A percentile compares a stretch with the other conserved stretches of the same genome.
phyloP scores from a whole-genome alignment of 1,140 invertebrate species.

The Phymastichus coffea region DNA sequence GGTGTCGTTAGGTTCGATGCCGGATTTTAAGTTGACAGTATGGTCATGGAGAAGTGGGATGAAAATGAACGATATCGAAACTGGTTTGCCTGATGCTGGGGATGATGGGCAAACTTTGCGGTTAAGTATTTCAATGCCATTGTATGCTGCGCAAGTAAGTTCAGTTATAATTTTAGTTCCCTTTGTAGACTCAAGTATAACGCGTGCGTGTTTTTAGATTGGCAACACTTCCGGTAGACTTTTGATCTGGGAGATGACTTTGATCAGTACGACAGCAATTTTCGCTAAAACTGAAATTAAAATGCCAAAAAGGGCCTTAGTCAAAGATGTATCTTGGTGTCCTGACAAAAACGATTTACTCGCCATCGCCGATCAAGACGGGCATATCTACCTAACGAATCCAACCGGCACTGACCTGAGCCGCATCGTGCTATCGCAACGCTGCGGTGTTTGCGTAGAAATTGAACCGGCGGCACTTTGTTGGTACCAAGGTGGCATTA shows the following conservation, averaged over 20 bases:
- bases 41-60: constrained; percentile 53
- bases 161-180: too few relatives aligned
- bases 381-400: constrained; percentile 43
- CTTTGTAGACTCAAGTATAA: too few relatives aligned
- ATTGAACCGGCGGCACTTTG: constrained; percentile 35
- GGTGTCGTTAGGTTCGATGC: constrained; percentile 41
- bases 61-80: constrained; percentile 35
- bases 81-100: constrained; percentile 36
- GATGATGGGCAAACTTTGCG: constrained; percentile 36
- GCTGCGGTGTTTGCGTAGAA: constrained; percentile 32
- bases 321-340: constrained; percentile 41
- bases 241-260: constrained; percentile 40
- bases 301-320: constrained; percentile 30
- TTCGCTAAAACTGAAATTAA: constrained; percentile 32
- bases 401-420: constrained; percentile 34
- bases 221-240: constrained; percentile 38
- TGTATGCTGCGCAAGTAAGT: constrained; percentile 36
- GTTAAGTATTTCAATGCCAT: constrained; percentile 27
- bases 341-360: constrained; percentile 28
- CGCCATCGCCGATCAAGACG: constrained; percentile 41
- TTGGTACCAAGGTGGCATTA: constrained; percentile 44
- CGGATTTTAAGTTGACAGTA: constrained; percentile 41
- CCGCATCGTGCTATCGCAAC: constrained; percentile 38
- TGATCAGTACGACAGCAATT: constrained; percentile 17
- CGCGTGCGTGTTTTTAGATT: constrained; percentile 24